phyloP scores from a whole-genome alignment of 2,888 invertebrate species.

The Epistrophella euchroma region DNA sequence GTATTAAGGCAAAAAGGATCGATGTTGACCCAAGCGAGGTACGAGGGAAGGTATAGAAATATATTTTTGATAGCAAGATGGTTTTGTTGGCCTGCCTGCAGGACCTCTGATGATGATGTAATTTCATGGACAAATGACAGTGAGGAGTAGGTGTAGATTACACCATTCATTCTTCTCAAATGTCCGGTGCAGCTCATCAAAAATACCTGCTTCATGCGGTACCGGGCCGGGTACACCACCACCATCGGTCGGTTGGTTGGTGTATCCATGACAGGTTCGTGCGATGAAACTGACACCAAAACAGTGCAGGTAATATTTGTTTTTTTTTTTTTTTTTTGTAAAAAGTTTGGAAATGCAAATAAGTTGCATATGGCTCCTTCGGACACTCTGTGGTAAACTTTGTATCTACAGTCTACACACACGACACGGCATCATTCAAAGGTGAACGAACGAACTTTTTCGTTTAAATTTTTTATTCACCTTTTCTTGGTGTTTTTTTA shows the following conservation, averaged over 20 bases:
- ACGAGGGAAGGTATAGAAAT: neutral
- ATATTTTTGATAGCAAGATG: slow-evolving; percentile 25
- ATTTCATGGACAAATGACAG: slow-evolving; percentile 71
- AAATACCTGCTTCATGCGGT: slow-evolving; percentile 56
- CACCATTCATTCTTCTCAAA: slow-evolving; percentile 68
- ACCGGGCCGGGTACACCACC: neutral
- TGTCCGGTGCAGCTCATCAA: slow-evolving; percentile 64
- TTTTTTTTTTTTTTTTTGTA: slow-evolving; percentile 1
- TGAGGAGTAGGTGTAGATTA: slow-evolving; percentile 74
- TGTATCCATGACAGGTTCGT: slow-evolving; percentile 69
- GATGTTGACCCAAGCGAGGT: slow-evolving; percentile 42
- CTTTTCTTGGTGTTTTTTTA: slow-evolving; percentile 34
- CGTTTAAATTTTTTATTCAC: slow-evolving; percentile 36
- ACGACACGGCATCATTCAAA: slow-evolving; percentile 49
- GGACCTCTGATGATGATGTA: slow-evolving; percentile 62
- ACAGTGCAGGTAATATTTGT: slow-evolving; percentile 21
- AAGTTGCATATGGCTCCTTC: slow-evolving; percentile 63
- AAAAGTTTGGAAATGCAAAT: slow-evolving; percentile 50
- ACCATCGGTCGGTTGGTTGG: neutral
- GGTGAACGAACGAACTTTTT: slow-evolving; percentile 63
- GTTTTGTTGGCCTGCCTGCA: slow-evolving; percentile 11
- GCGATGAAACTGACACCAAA: slow-evolving; percentile 67
- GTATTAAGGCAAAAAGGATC: slow-evolving; percentile 20
- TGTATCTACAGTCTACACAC: slow-evolving; percentile 5
- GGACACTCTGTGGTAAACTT: slow-evolving; percentile 17